Evolutionary conservation across 92 coral and sea anemone genomes (phyloP).

Genomic region (Desmophyllum pertusum): DNA sequence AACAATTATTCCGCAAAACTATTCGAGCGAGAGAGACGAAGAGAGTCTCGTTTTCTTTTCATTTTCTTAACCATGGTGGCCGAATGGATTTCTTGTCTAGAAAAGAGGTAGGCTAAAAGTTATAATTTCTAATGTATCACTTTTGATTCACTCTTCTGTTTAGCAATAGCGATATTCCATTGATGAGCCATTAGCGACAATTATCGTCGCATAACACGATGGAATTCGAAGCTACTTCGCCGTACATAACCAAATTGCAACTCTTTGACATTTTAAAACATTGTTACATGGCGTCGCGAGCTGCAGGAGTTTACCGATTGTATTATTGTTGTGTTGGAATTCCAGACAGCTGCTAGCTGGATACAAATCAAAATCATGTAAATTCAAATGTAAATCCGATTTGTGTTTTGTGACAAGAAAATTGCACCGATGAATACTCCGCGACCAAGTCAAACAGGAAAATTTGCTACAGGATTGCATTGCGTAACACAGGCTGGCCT

Average conservation of each 20-base stretch:
- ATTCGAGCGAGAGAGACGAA: background rate
- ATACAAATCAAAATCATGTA: background rate
- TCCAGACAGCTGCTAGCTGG: background rate
- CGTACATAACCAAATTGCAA: background rate
- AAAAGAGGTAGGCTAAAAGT: constrained; percentile 43
- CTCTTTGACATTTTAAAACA: background rate
- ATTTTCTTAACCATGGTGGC: constrained; percentile 51
- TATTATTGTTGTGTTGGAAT: no score
- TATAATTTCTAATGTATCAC: background rate
- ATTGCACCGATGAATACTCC: background rate
- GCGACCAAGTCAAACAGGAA: background rate
- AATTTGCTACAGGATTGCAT: no score
- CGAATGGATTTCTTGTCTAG: constrained; percentile 73
- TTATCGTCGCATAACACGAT: background rate
- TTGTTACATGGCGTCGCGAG: background rate
- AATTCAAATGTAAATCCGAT: background rate
- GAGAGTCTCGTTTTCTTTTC: background rate
- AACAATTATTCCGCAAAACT: background rate
- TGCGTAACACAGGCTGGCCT: no score
- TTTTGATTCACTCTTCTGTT: background rate
- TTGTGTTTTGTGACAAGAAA: background rate
- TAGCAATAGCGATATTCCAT: background rate
- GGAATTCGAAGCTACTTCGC: background rate
- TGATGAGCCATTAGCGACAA: background rate
- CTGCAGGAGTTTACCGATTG: background rate